These are phyloP conservation scores for Acestrorhynchus altus DNA, from an alignment of 2,797 vertebrate genomes.

Conservation along the genomic window DNA sequence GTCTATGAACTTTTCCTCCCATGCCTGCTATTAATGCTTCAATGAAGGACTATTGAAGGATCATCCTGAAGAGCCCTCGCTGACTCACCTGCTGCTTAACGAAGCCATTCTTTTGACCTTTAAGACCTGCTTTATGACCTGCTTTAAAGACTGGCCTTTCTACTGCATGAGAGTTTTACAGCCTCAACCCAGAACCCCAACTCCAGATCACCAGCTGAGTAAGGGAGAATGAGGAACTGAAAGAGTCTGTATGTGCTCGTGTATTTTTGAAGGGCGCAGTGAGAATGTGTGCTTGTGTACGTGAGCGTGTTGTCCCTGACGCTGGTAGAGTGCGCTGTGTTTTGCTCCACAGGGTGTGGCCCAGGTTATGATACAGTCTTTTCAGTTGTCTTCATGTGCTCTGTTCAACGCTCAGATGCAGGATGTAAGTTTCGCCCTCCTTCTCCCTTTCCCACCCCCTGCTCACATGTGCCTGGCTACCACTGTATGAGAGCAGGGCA, in stretches of 20 bases:
- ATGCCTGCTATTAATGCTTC: constrained; percentile 23
- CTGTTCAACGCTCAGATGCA: constrained; percentile 99
- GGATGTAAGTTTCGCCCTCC: constrained; percentile 89
- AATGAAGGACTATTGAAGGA: constrained; percentile 56
- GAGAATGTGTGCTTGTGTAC: constrained; percentile 47
- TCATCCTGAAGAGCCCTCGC: constrained; percentile 7
- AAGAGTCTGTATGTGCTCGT: constrained; percentile 44
- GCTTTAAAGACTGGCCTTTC: constrained; percentile 6
- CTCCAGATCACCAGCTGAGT: constrained; percentile 15
- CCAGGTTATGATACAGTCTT: constrained; percentile 99
- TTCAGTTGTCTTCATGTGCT: constrained; percentile 98
- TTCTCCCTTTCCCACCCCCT: constrained; percentile 52
- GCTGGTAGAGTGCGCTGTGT: constrained; percentile 86
- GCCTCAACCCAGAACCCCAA: constrained; percentile 23
- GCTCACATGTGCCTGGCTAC: constrained; percentile 71
- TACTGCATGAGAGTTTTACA: neutral
- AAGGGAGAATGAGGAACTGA: neutral
- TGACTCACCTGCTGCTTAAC: constrained; percentile 38
- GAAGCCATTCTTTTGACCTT: neutral
- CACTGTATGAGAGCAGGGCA: neutral
- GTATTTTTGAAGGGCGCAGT: constrained; percentile 48
- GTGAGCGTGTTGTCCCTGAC: constrained; percentile 64
- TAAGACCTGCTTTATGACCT: constrained; percentile 23
- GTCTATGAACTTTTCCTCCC: neutral
- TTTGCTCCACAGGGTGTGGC: constrained; percentile 97